Evolutionary conservation across 2,113 vertebrate species (phyloP).

Genomic region (Calyptommatus sinebrachiatus): DNA sequence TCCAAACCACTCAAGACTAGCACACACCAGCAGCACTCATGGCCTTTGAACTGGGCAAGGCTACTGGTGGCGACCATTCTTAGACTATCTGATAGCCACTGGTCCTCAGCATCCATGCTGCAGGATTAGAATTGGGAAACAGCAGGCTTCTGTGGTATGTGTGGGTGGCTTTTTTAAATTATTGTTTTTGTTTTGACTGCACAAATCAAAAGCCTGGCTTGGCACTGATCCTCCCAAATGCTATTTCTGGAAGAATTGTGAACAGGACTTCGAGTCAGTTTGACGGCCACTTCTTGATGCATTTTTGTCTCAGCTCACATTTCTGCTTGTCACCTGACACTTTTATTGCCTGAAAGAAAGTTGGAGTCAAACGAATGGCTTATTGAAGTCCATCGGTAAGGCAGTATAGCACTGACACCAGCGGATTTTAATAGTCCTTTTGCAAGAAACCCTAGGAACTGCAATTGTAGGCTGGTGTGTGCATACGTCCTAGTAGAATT

Average conservation of each 20-base stretch:
- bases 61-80: too few relatives aligned
- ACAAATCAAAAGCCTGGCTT: background rate
- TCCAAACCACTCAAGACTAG: background rate
- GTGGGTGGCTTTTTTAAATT: background rate
- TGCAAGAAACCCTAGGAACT: background rate
- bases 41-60: too few relatives aligned
- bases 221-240: background rate
- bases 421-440: background rate
- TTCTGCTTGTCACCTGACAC: background rate
- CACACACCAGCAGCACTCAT: background rate
- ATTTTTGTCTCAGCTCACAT: background rate
- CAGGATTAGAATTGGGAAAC: too few relatives aligned
- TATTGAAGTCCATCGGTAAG: background rate
- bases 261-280: background rate
- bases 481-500: background rate
- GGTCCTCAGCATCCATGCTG: too few relatives aligned
- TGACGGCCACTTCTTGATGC: background rate
- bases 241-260: background rate
- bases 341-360: background rate
- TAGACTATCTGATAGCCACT: background rate
- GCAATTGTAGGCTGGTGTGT: background rate
- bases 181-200: background rate
- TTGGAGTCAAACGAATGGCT: background rate
- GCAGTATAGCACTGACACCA: background rate
- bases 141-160: background rate